Conservation (phyloP, 2,888 invertebrate genomes). For the Mesorhabditis spiculigera region DNA sequence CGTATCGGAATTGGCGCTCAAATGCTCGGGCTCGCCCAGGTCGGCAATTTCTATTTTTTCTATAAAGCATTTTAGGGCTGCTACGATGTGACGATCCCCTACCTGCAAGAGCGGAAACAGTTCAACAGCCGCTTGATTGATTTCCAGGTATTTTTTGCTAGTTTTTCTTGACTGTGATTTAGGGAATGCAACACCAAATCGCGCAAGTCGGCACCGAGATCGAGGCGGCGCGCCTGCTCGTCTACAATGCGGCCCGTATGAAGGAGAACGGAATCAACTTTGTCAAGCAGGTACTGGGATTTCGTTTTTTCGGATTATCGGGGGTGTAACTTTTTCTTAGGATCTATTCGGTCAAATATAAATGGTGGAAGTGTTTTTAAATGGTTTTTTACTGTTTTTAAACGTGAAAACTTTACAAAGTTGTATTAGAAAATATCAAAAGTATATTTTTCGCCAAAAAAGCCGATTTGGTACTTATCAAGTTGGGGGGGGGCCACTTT, state of each 20-base stretch:
- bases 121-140: conserved; percentile 83
- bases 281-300: conserved; percentile 70
- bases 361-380: no score
- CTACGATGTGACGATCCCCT: conserved; percentile 89
- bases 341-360: no score
- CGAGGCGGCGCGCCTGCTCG: conserved; percentile 81
- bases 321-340: no score
- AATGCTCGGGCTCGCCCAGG: conserved; percentile 81
- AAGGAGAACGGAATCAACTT: conserved; percentile 80
- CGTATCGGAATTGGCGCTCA: conserved; percentile 67
- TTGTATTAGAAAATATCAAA: no score
- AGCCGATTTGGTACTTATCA: no score
- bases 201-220: conserved; percentile 82
- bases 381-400: no score
- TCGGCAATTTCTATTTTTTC: neutral
- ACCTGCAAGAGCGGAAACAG: conserved; percentile 87
- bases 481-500: no score
- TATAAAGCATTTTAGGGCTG: conserved; percentile 67
- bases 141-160: conserved; percentile 73
- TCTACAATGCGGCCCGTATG: conserved; percentile 89
- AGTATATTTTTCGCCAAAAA: no score
- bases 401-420: no score
- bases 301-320: no score
- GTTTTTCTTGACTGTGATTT: conserved; percentile 34
- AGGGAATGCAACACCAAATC: conserved; percentile 93